Conservation (phyloP, 1,140 invertebrate species). For the Leptopilina clavipes region DNA sequence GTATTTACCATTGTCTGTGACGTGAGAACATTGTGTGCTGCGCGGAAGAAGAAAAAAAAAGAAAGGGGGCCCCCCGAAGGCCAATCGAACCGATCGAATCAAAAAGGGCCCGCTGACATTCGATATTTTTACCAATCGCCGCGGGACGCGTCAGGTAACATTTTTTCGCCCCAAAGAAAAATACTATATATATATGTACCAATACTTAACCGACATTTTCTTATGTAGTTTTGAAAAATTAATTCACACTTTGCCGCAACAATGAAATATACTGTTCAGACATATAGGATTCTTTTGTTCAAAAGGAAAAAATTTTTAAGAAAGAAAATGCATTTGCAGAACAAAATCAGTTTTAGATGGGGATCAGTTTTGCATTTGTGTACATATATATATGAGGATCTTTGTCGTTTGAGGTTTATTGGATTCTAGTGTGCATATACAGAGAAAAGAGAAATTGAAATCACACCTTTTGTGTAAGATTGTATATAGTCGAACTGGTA, state of each 20-base stretch:
- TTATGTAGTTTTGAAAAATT: constrained; percentile 24
- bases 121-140: constrained; percentile 58
- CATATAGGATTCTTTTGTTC: background rate
- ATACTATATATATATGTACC: background rate
- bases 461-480: too few species aligned
- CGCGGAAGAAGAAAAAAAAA: constrained; percentile 36
- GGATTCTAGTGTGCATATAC: too few species aligned
- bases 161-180: constrained; percentile 38
- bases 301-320: background rate
- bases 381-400: too few species aligned
- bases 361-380: too few species aligned
- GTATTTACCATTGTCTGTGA: constrained; percentile 64
- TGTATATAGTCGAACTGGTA: too few species aligned
- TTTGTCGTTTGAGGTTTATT: too few species aligned
- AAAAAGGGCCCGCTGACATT: constrained; percentile 49
- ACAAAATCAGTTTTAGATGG: too few species aligned
- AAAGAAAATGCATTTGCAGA: background rate
- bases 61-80: constrained; percentile 49
- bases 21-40: constrained; percentile 69
- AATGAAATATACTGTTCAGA: background rate
- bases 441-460: too few species aligned
- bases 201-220: constrained; percentile 25
- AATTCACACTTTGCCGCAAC: constrained; percentile 18
- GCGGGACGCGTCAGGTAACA: constrained; percentile 51
- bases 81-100: constrained; percentile 64